Evolutionary conservation across 2,113 vertebrate genomes (phyloP).

Genomic region (Danionella cerebrum): DNA sequence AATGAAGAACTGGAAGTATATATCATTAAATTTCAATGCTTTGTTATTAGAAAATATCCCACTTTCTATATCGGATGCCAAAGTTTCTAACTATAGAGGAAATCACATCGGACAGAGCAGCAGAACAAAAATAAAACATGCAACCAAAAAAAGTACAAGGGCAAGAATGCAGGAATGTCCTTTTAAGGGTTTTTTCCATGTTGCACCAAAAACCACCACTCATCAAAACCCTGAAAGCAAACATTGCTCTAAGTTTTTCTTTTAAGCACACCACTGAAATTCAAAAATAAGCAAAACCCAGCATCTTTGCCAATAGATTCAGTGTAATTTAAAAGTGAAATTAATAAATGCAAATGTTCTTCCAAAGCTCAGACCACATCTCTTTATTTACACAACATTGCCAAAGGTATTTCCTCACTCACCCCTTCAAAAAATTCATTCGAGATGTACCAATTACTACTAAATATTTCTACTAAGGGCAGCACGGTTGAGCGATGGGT

Average conservation of each 20-base stretch:
- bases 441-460: no score
- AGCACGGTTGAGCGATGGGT: no score
- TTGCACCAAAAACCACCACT: not conserved
- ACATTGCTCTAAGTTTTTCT: not conserved
- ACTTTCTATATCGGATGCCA: no score
- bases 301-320: not conserved
- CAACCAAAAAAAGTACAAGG: slow-evolving; percentile 5
- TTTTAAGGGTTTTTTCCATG: slow-evolving; percentile 11
- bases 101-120: no score
- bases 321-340: not conserved
- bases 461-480: no score
- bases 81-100: no score
- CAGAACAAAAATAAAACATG: slow-evolving; percentile 6
- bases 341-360: not conserved
- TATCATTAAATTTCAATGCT: no score
- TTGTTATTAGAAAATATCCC: no score
- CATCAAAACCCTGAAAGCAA: not conserved
- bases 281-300: not conserved
- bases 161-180: not conserved
- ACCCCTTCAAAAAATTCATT: no score
- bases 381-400: no score
- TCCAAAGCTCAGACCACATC: not conserved
- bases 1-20: no score
- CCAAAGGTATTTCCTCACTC: no score
- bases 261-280: not conserved